These are phyloP conservation scores for Chouioia cunea DNA, from an alignment of 2,888 invertebrate genomes.

Conservation along the genomic window DNA sequence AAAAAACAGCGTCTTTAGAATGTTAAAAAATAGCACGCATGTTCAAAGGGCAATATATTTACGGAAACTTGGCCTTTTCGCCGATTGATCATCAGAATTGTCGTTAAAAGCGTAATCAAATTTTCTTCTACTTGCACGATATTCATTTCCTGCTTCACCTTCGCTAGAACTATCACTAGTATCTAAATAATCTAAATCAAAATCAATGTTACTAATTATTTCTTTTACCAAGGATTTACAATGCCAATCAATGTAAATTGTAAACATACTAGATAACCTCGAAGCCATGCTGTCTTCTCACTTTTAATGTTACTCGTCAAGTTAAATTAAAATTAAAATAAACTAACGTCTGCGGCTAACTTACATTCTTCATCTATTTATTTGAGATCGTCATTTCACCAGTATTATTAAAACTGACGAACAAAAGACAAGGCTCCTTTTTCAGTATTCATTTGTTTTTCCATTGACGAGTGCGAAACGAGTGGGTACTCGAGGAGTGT, in stretches of 20 bases:
- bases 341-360: no score
- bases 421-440: no score
- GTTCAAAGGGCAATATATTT: background rate
- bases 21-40: background rate
- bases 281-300: slow-evolving; percentile 27
- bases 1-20: no score
- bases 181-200: slow-evolving; percentile 22
- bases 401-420: no score
- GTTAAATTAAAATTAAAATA: no score
- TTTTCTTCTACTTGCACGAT: slow-evolving; percentile 13
- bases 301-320: no score
- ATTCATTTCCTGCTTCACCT: slow-evolving; percentile 3
- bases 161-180: slow-evolving; percentile 33
- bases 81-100: slow-evolving; percentile 1
- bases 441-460: no score
- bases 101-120: slow-evolving; percentile 8
- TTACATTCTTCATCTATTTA: no score
- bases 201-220: background rate
- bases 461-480: no score
- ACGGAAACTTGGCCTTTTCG: slow-evolving; percentile 22
- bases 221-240: background rate
- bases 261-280: slow-evolving; percentile 41
- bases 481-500: no score
- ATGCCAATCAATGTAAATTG: slow-evolving; percentile 1
- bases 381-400: no score